These are phyloP conservation scores for Lutraria lutraria DNA, from an alignment of 2,888 invertebrate species.

Conservation along the genomic window DNA sequence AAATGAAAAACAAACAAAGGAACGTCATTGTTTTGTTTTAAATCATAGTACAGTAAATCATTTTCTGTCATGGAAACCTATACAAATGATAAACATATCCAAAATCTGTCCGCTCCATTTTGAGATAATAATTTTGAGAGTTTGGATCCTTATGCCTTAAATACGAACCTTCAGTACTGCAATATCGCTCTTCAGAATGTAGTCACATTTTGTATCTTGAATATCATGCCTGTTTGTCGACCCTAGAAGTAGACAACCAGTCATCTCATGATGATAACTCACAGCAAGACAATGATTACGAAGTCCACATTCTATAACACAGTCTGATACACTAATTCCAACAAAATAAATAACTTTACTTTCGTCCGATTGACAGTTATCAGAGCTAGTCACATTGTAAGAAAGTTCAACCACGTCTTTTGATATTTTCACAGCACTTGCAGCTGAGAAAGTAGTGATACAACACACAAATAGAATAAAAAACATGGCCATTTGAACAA, in stretches of 20 bases:
- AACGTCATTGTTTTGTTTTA: too few relatives aligned
- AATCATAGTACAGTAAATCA: too few relatives aligned
- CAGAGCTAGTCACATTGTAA: neutral
- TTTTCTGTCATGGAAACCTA: too few relatives aligned
- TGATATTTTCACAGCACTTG: neutral
- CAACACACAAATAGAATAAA: neutral
- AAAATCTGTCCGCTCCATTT: too few relatives aligned
- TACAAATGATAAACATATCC: too few relatives aligned
- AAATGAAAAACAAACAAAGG: too few relatives aligned
- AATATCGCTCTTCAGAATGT: neutral
- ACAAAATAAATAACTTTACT: neutral
- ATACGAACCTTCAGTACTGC: neutral
- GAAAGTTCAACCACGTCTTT: neutral
- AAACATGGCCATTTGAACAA: neutral
- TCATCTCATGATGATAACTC: conserved; percentile 2
- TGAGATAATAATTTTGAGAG: too few relatives aligned
- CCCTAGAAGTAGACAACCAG: neutral
- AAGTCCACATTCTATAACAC: conserved; percentile 3
- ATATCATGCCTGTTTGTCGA: neutral
- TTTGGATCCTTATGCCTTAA: too few relatives aligned
- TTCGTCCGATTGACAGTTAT: neutral
- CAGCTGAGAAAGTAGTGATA: neutral
- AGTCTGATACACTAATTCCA: neutral
- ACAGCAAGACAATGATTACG: conserved; percentile 10
- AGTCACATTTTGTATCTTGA: neutral